phyloP scores from a whole-genome alignment of 2,113 vertebrate species.

The Chloropsis cyanopogon region DNA sequence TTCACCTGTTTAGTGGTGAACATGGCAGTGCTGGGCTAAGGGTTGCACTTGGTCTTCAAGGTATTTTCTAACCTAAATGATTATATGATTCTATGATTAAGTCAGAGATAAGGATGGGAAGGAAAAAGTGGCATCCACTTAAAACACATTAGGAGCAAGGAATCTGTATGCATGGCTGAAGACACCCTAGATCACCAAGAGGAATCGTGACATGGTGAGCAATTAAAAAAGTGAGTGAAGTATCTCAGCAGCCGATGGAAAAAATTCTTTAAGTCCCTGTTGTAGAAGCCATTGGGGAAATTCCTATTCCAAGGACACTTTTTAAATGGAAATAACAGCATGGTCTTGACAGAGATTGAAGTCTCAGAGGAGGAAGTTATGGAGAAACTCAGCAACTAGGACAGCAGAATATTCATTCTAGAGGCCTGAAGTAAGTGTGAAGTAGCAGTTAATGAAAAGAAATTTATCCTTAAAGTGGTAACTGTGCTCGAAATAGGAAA shows the following conservation, averaged over 20 bases:
- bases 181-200: neutral
- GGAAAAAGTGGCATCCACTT: neutral
- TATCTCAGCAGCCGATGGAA: neutral
- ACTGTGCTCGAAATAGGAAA: neutral
- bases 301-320: constrained; percentile 42
- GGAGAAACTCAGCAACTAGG: constrained; percentile 20
- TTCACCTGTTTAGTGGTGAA: neutral
- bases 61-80: neutral
- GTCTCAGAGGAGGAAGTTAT: neutral
- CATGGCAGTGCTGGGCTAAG: neutral
- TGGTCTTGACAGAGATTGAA: constrained; percentile 12
- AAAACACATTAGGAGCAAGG: neutral
- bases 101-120: neutral
- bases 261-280: neutral
- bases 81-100: neutral
- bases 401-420: constrained; percentile 35
- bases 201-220: neutral
- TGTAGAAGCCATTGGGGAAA: constrained; percentile 29
- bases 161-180: neutral
- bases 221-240: constrained; percentile 5
- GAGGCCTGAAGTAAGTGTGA: neutral
- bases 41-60: neutral
- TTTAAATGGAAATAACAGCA: constrained; percentile 32
- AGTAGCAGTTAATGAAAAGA: constrained; percentile 17
- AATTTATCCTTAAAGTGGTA: constrained; percentile 22